These are phyloP conservation scores for Megastigmus dorsalis DNA, from an alignment of 2,888 invertebrate species.

Conservation along the genomic window DNA sequence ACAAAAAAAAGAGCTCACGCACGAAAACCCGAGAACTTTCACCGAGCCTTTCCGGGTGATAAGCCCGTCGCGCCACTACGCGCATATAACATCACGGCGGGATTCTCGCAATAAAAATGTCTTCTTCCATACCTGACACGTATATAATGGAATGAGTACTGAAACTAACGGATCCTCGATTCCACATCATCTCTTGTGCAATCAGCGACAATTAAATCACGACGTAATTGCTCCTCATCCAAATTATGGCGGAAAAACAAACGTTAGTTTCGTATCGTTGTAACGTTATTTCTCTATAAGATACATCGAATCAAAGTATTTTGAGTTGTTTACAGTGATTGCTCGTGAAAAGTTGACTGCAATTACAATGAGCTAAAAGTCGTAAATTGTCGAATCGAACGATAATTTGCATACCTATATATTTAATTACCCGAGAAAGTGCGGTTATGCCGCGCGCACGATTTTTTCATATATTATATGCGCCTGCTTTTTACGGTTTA, in stretches of 20 bases:
- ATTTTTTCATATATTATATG: neutral
- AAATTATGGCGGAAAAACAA: too few relatives aligned
- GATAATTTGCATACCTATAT: neutral
- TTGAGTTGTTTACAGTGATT: too few relatives aligned
- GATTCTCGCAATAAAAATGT: conserved; percentile 11
- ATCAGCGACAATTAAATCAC: neutral
- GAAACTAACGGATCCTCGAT: too few relatives aligned
- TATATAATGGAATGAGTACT: neutral
- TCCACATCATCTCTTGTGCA: neutral
- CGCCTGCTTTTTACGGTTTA: neutral
- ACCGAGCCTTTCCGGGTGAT: neutral
- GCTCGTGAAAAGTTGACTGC: neutral
- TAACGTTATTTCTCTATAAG: too few relatives aligned
- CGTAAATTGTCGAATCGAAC: neutral
- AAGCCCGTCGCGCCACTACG: too few relatives aligned
- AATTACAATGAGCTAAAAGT: neutral
- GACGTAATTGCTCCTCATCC: too few relatives aligned
- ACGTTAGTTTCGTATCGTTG: too few relatives aligned
- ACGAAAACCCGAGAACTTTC: conserved; percentile 26
- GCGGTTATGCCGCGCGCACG: too few relatives aligned
- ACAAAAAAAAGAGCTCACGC: neutral
- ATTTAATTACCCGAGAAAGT: neutral
- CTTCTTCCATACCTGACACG: neutral
- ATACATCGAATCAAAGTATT: too few relatives aligned
- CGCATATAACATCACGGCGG: neutral